A percentile compares a stretch with the other conserved stretches of the same genome.
These are phyloP conservation scores for Saccostrea echinata DNA, from an alignment of 1,140 invertebrate species.

Conservation along the genomic window DNA sequence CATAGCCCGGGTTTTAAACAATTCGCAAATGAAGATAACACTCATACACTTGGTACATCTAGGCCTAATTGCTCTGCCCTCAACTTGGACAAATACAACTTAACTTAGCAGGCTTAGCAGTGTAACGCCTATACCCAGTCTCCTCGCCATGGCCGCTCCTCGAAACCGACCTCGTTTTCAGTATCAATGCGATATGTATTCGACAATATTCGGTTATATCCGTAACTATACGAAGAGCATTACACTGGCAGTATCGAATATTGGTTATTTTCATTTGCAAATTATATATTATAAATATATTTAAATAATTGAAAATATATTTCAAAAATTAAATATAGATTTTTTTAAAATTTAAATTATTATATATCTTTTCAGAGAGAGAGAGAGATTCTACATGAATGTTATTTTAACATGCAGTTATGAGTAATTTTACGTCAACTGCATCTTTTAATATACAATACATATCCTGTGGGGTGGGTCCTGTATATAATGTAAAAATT, in stretches of 20 bases:
- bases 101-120: background rate
- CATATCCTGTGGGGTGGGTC: no score
- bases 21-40: background rate
- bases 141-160: background rate
- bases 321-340: constrained; percentile 5
- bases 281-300: constrained; percentile 17
- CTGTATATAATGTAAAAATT: no score
- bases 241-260: background rate
- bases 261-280: constrained; percentile 10
- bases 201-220: constrained; percentile 18
- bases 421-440: no score
- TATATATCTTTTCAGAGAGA: background rate
- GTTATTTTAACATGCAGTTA: no score
- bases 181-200: constrained; percentile 8
- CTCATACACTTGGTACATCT: background rate
- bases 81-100: background rate
- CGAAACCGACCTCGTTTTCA: constrained; percentile 15
- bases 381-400: background rate
- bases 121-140: background rate
- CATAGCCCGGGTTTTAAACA: background rate
- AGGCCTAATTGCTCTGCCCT: background rate
- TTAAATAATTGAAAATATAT: background rate
- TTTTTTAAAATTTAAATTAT: no score
- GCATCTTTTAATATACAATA: no score
- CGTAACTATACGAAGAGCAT: constrained; percentile 4